Percentiles rank a stretch among this genome's conserved stretches.
phyloP scores from a whole-genome alignment of 2,113 vertebrate genomes.

The Ailurus styani region DNA sequence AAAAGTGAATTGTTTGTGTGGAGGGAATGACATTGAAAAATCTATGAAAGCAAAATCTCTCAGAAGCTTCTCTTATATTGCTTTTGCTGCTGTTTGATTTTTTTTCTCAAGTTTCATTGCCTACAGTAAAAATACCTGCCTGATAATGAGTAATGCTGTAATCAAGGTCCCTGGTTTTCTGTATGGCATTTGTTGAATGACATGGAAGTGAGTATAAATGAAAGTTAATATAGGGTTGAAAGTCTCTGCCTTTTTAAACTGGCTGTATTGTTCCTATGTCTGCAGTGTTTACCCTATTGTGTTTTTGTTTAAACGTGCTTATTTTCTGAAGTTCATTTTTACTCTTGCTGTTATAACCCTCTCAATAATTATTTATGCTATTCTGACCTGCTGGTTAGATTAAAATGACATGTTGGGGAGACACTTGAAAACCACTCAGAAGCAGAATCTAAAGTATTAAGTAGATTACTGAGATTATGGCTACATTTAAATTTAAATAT shows the following conservation, averaged over 20 bases:
- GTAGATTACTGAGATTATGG: not conserved
- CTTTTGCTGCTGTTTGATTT: not conserved
- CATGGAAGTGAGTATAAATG: not conserved
- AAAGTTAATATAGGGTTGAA: conserved; percentile 11
- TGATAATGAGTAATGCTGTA: not conserved
- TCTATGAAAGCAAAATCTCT: conserved; percentile 66
- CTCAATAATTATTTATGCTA: not conserved
- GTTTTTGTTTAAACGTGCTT: conserved; percentile 15
- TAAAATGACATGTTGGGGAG: not conserved
- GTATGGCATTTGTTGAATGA: not conserved
- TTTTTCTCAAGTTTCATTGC: conserved; percentile 57
- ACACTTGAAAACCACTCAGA: conserved; percentile 11
- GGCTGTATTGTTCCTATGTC: not conserved
- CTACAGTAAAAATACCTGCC: conserved; percentile 61
- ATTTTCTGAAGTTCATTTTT: not conserved
- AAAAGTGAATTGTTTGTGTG: conserved; percentile 71
- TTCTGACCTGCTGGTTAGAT: not conserved
- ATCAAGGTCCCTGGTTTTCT: conserved; percentile 58
- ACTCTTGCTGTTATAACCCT: not conserved
- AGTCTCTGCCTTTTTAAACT: not conserved
- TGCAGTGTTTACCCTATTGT: not conserved
- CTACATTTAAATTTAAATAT: not conserved
- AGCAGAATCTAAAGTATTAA: not conserved
- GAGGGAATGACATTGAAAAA: conserved; percentile 65
- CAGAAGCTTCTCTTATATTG: conserved; percentile 35